Percentiles rank a stretch among this genome's conserved stretches.
Evolutionary conservation across 2,113 vertebrate genomes (phyloP).

Genomic region (Tetrax tetrax): DNA sequence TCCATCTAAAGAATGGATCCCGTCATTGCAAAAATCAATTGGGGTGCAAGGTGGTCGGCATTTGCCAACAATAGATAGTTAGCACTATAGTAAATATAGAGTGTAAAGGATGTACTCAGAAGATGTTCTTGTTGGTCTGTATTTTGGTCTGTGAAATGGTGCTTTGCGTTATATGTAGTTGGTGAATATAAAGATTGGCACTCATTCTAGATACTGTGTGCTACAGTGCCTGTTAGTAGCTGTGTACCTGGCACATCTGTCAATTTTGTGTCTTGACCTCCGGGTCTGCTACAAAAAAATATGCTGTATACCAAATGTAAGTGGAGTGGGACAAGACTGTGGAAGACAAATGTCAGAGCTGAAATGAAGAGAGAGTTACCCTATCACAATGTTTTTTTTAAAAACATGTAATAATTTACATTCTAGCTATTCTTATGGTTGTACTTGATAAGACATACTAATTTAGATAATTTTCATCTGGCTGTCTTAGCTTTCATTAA

Average conservation of each 20-base stretch:
- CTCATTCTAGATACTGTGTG: neutral
- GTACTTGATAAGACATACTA: neutral
- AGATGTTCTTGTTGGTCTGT: neutral
- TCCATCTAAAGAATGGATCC: neutral
- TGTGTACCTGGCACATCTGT: neutral
- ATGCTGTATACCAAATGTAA: neutral
- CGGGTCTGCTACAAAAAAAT: neutral
- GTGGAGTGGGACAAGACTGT: neutral
- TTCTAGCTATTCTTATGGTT: neutral
- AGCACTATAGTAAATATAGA: neutral
- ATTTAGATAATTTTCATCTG: neutral
- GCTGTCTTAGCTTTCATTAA: neutral
- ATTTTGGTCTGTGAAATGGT: neutral
- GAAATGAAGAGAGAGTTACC: neutral
- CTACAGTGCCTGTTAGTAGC: neutral
- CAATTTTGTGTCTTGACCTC: neutral
- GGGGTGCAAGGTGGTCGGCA: neutral
- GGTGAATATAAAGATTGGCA: neutral
- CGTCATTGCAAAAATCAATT: slow-evolving; percentile 1
- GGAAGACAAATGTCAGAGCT: neutral
- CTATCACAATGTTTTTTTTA: neutral
- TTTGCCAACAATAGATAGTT: neutral
- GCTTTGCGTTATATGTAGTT: neutral
- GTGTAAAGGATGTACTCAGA: neutral
- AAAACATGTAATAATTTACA: neutral